Evolutionary conservation across 2,888 invertebrate species (phyloP), one percentile per base, ranked within the genome.

Genomic region (Acanthosepion pharaonis): DNA sequence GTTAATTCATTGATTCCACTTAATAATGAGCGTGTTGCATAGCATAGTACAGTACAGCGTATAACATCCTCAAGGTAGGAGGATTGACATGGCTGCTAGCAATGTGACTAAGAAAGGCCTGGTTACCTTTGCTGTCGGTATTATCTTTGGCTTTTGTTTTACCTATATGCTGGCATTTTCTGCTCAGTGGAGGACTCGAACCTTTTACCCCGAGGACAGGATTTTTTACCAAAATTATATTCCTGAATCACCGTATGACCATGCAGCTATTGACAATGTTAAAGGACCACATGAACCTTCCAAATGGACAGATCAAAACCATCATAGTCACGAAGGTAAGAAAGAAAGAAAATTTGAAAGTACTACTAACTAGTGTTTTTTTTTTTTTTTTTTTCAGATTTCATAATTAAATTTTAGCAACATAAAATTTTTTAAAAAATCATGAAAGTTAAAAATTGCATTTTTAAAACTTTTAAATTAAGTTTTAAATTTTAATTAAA

Each of bases 191-290:
- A 91, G 94, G 28, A 49, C 59, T n/a, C 59, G 92, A 11, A 94
- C 53, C 28, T 51, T 49, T 51, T 49, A 48, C 48, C 94, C 92
- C 20, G 53, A 64, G 5, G 91, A n/a, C 49, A 91, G 51, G 18
- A 49, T 94, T 49, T 92, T 55, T 55, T 92, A 95, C 25, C 94
- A 94, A 28, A 95, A 94, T 3, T 96, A 95, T 92, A 95, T 96
- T 64, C 96, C 96, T 0, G 94, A 95, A n/a, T 95, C 95, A 53
- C 96, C 96, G 6, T 95, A 96, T 93, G 96, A 96, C 78, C 96
- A 96, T 92, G 95, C 95, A 25, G 96, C 95, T 55, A 95, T 95
- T 94, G 96, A 96, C 91, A 64, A 95, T 28, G 48, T 96, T 4
- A 95, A 94, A 49, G 96, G 96, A 0, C 96, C 96, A 5, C 95